A percentile compares a stretch with the other conserved stretches of the same genome.
Conservation (phyloP, 2,797 vertebrate genomes). For the Betta splendens region DNA sequence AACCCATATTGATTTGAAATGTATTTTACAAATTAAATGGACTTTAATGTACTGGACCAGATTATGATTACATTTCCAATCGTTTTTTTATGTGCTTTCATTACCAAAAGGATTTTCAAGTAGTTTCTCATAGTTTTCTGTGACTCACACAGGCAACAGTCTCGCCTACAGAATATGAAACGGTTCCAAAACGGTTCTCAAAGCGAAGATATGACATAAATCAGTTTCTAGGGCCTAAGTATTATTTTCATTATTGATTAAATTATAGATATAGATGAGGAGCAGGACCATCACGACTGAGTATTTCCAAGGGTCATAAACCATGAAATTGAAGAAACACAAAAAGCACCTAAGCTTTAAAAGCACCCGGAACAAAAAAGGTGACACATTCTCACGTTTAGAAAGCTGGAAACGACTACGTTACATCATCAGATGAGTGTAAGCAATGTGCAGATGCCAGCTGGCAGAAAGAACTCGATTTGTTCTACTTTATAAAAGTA, state of each 20-base stretch:
- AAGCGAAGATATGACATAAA: constrained; percentile 10
- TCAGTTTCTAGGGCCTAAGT: constrained; percentile 5
- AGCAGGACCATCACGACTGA: not conserved
- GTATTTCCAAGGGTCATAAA: not conserved
- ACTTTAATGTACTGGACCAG: constrained; percentile 4
- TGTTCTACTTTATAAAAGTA: too few species aligned
- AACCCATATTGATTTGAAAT: constrained; percentile 1
- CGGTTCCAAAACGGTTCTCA: constrained; percentile 13
- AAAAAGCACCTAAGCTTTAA: not conserved
- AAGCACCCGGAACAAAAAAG: not conserved
- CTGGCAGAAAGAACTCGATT: too few species aligned
- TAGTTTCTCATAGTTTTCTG: constrained; percentile 39
- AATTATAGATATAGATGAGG: not conserved
- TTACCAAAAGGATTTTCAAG: constrained; percentile 32
- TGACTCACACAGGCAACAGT: constrained; percentile 51
- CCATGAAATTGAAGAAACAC: not conserved
- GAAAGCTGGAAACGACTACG: not conserved
- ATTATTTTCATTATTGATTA: constrained; percentile 4
- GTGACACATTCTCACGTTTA: not conserved
- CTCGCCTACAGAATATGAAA: constrained; percentile 27
- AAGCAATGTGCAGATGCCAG: not conserved
- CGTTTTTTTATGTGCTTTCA: constrained; percentile 30
- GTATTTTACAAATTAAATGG: constrained; percentile 29
- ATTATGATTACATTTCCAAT: constrained; percentile 2
- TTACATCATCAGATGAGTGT: constrained; percentile 7